These are phyloP conservation scores for Noctua pronuba DNA, from an alignment of 2,888 invertebrate species.

Conservation along the genomic window DNA sequence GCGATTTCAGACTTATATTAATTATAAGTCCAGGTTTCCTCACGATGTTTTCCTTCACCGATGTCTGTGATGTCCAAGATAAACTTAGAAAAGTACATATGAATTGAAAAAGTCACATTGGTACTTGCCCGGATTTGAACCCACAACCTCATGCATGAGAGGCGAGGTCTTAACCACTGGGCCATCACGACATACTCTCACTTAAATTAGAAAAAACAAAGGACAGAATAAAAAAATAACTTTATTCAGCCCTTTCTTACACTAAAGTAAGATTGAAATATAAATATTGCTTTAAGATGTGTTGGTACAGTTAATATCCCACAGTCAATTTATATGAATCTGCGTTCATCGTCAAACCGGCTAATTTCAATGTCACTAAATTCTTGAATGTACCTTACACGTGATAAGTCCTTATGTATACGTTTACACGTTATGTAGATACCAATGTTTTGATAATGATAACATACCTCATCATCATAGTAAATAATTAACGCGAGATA, in stretches of 20 bases:
- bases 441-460: constrained; percentile 45
- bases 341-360: constrained; percentile 13
- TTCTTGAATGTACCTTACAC: constrained; percentile 10
- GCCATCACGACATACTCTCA: too few relatives aligned
- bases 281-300: neutral
- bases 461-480: constrained; percentile 25
- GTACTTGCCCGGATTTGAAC: too few relatives aligned
- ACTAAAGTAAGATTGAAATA: too few relatives aligned
- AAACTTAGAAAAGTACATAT: too few relatives aligned
- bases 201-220: neutral
- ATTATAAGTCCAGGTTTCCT: too few relatives aligned
- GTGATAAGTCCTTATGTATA: constrained; percentile 31
- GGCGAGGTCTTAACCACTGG: too few relatives aligned
- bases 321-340: constrained; percentile 7
- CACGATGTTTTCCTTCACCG: too few relatives aligned
- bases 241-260: neutral
- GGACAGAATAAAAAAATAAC: neutral
- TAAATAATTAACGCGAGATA: constrained; percentile 48
- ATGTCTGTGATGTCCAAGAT: too few relatives aligned
- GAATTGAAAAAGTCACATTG: too few relatives aligned
- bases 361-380: constrained; percentile 40
- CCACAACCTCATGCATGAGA: too few relatives aligned
- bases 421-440: constrained; percentile 27
- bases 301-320: neutral
- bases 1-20: too few relatives aligned